phyloP scores from a whole-genome alignment of 2,113 vertebrate species.

The Narcine bancroftii region DNA sequence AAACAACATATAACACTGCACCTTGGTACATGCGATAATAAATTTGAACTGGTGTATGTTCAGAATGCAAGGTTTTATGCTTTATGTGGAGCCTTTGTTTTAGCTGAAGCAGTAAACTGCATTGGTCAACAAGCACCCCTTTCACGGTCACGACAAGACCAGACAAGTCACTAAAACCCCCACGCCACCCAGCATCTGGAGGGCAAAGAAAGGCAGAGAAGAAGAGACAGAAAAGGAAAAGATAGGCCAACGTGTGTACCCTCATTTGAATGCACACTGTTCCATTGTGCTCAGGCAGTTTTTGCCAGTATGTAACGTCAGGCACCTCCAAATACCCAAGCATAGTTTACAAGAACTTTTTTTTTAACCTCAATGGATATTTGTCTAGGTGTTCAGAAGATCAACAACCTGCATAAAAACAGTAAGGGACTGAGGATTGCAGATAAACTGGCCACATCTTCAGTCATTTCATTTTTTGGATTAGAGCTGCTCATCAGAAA shows the following conservation, averaged over 20 bases:
- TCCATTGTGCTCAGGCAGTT: not conserved
- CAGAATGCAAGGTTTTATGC: not conserved
- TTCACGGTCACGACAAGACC: not conserved
- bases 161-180: not conserved
- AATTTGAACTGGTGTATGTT: no score
- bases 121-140: not conserved
- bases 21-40: no score
- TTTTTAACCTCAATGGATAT: not conserved
- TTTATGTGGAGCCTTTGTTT: not conserved
- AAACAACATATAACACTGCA: not conserved
- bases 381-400: not conserved
- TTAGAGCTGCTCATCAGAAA: not conserved
- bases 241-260: not conserved
- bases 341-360: not conserved
- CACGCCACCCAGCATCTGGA: not conserved
- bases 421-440: not conserved
- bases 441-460: not conserved
- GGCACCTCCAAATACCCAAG: not conserved
- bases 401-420: not conserved
- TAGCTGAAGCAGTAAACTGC: not conserved
- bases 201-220: not conserved
- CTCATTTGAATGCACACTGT: no score
- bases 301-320: not conserved
- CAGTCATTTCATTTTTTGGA: not conserved
- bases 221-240: not conserved